Percentiles rank a stretch among this genome's conserved stretches.
Evolutionary conservation across 2,113 vertebrate genomes (phyloP).

Genomic region (Mixornis gularis): DNA sequence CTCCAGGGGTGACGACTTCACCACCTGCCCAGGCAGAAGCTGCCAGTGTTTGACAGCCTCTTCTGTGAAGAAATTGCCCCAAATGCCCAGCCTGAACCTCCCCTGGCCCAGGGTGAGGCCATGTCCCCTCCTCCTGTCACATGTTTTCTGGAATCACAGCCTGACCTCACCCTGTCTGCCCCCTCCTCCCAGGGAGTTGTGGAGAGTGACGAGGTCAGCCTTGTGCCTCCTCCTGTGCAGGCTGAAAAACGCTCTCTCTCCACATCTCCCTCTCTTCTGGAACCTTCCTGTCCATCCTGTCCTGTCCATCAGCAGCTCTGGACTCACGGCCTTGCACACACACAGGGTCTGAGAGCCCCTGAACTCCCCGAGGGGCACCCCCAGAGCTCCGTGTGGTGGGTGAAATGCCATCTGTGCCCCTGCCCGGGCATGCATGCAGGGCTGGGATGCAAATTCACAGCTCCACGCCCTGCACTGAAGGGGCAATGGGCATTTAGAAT

Average conservation of each 20-base stretch:
- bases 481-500: not conserved
- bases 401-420: fast-evolving
- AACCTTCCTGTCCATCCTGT: not conserved
- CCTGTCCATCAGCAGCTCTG: not conserved
- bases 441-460: not conserved
- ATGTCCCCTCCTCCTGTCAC: not conserved
- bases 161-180: too few species aligned
- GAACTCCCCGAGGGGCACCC: not conserved
- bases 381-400: not conserved
- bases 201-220: not conserved
- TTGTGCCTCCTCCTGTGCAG: not conserved
- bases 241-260: not conserved
- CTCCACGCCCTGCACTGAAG: not conserved
- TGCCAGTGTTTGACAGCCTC: not conserved
- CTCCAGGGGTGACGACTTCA: not conserved
- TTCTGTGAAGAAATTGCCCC: not conserved
- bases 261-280: not conserved
- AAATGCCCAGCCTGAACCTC: fast-evolving
- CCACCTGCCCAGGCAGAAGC: not conserved
- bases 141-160: not conserved
- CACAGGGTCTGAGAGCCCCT: fast-evolving
- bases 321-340: fast-evolving
- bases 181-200: not conserved
- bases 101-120: not conserved
- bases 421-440: not conserved